These are phyloP conservation scores for Rhagium mordax DNA, from an alignment of 2,888 invertebrate species.

Conservation along the genomic window DNA sequence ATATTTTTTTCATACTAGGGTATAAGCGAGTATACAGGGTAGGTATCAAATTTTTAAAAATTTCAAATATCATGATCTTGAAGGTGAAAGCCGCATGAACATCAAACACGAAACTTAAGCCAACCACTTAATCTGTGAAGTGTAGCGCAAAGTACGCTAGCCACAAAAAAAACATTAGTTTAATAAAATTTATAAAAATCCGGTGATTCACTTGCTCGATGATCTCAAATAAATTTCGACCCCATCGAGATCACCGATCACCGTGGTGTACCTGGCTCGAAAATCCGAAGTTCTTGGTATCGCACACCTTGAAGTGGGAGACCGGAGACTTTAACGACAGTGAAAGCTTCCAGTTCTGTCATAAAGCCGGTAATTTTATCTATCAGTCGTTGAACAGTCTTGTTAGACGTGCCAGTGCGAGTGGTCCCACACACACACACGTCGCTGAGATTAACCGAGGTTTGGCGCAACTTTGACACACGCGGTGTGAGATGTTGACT, in stretches of 20 bases:
- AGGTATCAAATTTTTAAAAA: no score
- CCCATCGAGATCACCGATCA: neutral
- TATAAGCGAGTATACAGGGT: no score
- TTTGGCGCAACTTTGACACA: neutral
- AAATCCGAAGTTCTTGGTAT: constrained; percentile 18
- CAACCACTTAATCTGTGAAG: no score
- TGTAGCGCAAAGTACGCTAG: no score
- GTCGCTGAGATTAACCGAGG: neutral
- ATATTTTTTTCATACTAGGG: no score
- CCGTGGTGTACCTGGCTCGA: neutral
- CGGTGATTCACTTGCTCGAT: neutral
- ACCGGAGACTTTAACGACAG: constrained; percentile 59
- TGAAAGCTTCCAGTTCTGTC: constrained; percentile 47
- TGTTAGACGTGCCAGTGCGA: constrained; percentile 1
- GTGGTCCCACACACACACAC: neutral
- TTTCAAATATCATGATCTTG: no score
- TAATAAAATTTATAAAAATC: no score
- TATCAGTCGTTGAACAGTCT: constrained; percentile 17
- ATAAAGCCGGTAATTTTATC: constrained; percentile 19
- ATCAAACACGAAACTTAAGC: no score
- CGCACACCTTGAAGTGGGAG: constrained; percentile 34
- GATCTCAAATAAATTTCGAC: neutral
- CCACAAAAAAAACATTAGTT: no score
- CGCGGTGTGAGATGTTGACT: constrained; percentile 42
- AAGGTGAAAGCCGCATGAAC: no score